phyloP scores from a whole-genome alignment of 2,113 vertebrate genomes.

The Myrmecophaga tridactyla region DNA sequence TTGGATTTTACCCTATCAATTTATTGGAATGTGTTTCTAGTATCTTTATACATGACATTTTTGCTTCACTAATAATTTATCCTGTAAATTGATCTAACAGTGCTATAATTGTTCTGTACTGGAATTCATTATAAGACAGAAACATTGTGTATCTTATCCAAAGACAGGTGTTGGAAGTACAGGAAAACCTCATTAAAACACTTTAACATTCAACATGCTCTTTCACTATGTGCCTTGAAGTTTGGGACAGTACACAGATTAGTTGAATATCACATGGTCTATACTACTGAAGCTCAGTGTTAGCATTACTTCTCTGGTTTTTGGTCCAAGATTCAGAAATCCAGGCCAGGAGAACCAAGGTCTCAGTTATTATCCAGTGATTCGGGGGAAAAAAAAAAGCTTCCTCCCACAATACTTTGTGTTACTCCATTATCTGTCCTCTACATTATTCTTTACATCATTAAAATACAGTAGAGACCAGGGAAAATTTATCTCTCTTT shows the following conservation, averaged over 20 bases:
- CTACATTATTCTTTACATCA: conserved; percentile 12
- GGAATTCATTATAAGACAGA: conserved; percentile 18
- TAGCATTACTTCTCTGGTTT: background rate
- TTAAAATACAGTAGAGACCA: conserved; percentile 35
- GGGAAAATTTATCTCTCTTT: conserved; percentile 39
- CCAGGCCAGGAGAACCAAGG: background rate
- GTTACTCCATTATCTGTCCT: background rate
- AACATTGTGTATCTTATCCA: background rate
- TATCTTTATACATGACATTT: background rate
- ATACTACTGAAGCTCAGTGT: background rate
- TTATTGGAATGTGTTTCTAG: conserved; percentile 19
- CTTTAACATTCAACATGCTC: background rate
- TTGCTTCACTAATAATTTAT: conserved; percentile 35
- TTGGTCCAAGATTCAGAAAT: background rate
- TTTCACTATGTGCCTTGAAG: background rate
- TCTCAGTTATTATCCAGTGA: background rate
- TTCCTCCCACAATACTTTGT: background rate
- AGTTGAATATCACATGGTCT: background rate
- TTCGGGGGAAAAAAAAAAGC: background rate
- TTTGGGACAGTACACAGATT: background rate
- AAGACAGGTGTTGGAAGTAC: background rate
- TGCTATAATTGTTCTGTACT: conserved; percentile 17
- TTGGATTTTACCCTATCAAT: background rate
- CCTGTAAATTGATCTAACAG: background rate
- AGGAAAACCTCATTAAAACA: conserved; percentile 14